These are phyloP conservation scores for Rallus crepitans DNA, from an alignment of 2,797 vertebrate species.

Conservation along the genomic window DNA sequence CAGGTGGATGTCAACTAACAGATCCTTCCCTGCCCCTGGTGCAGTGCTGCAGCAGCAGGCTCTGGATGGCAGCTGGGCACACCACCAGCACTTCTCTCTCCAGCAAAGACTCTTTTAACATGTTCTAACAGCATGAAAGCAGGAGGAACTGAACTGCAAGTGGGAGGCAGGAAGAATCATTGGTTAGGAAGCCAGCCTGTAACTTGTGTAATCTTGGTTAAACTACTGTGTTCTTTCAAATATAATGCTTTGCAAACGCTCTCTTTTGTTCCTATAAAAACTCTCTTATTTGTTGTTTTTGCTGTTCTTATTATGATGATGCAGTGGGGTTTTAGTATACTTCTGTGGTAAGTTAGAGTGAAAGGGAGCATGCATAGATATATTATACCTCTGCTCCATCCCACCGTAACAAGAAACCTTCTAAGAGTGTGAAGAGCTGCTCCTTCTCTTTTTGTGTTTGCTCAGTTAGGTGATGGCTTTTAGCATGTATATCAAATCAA, in stretches of 20 bases:
- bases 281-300: neutral
- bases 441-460: constrained; percentile 1
- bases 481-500: neutral
- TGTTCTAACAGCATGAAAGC: neutral
- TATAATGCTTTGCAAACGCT: neutral
- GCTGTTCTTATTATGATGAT: neutral
- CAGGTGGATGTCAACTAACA: neutral
- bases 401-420: neutral
- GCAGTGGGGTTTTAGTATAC: neutral
- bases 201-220: neutral
- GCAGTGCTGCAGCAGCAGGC: neutral
- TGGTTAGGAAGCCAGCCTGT: neutral
- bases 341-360: neutral
- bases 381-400: neutral
- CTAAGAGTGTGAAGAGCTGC: neutral
- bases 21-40: accelerated
- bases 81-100: neutral
- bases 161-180: neutral
- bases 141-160: neutral
- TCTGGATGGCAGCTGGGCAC: neutral
- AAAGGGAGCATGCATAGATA: neutral
- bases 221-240: neutral
- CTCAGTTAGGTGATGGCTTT: constrained; percentile 8
- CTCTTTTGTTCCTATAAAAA: neutral
- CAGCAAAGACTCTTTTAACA: neutral